Evolutionary conservation across 2,113 vertebrate genomes (phyloP).

Genomic region (Clarias macrocephalus): DNA sequence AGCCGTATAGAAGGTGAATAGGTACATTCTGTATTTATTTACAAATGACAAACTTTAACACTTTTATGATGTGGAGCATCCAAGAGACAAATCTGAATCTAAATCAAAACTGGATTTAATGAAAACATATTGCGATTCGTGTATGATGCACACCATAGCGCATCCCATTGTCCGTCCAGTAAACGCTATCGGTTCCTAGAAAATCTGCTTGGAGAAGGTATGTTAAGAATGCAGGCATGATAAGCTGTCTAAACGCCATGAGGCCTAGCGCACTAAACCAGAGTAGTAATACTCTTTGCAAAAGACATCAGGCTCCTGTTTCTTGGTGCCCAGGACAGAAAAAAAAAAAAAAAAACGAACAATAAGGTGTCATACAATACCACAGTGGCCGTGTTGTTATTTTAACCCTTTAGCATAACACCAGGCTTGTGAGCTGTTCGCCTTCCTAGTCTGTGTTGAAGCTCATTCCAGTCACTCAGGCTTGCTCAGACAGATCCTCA

Average conservation of each 20-base stretch:
- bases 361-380: neutral
- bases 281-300: neutral
- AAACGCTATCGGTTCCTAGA: neutral
- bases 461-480: neutral
- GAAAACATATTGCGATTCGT: too few relatives aligned
- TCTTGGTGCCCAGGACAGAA: neutral
- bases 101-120: neutral
- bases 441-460: neutral
- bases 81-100: neutral
- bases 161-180: neutral
- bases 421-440: constrained; percentile 1
- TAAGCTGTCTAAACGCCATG: neutral
- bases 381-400: neutral
- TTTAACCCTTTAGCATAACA: neutral
- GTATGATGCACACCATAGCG: neutral
- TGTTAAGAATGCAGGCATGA: constrained; percentile 20
- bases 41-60: too few relatives aligned
- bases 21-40: too few relatives aligned
- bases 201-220: constrained; percentile 4
- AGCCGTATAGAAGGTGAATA: too few relatives aligned
- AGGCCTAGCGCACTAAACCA: neutral
- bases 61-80: neutral
- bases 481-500: constrained; percentile 36
- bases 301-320: neutral
- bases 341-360: neutral